Evolutionary conservation across 2,888 invertebrate genomes (phyloP), one percentile per base, ranked within the genome.

Genomic region (Schizotus pectinicornis): DNA sequence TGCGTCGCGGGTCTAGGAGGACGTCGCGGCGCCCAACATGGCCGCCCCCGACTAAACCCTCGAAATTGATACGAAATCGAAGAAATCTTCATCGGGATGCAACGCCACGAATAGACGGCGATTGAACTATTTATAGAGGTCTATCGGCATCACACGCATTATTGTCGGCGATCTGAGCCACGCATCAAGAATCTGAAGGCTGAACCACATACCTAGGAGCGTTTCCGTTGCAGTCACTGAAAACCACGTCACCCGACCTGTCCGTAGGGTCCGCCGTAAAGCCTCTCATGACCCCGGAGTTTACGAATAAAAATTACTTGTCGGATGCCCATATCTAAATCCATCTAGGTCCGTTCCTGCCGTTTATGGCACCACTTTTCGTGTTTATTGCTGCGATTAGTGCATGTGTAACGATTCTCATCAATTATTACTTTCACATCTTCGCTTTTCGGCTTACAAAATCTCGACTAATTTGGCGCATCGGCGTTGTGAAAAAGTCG

Each of bases 21-120:
- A 62, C 73, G 73, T 64, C 74, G 68, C 74, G 75, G 71, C 75
- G 75, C 69, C 69, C 60, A 71, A 69, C 61, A 73, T 71, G 72
- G 73, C 69, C 56, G 63, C 39, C 22, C 38, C 12, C 7, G 31
- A 50, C 32, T 22, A 22, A 22, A 22, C 22, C 22, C 22, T 22
- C 22, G 22, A 22, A 22, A 22, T 22, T 5, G 22, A 2, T 2
- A 22, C 3, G 11, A 11, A 13, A 39, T 39, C 39, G 13, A 3
- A 11, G 7, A 39, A 39, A 3, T 39, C 39, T 5, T 22, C n/a
- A n/a, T n/a, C n/a, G n/a, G n/a, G n/a, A n/a, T n/a, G n/a, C n/a
- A 22, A 3, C 22, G 22, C 22, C 5, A 22, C 22, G 5, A 22
- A 5, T 5, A 22, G 5, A 22, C 22, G 22, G 5, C 22, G 2